phyloP scores from a whole-genome alignment of 2,888 invertebrate species.

The Cabera pusaria region DNA sequence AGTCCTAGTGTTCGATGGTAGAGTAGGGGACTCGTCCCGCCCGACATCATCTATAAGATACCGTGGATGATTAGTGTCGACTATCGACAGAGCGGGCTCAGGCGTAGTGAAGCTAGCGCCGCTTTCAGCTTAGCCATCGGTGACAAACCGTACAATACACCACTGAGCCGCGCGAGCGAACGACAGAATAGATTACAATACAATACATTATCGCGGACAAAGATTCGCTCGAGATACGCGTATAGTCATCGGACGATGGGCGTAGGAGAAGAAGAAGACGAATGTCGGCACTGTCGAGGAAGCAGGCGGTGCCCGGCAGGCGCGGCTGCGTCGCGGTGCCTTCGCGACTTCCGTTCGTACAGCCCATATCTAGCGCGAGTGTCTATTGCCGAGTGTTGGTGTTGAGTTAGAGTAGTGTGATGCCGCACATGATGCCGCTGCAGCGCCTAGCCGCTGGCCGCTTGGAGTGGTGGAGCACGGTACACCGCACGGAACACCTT shows the following conservation, averaged over 20 bases:
- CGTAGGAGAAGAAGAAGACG: conserved; percentile 13
- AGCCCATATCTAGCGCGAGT: conserved; percentile 72
- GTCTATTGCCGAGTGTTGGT: conserved; percentile 75
- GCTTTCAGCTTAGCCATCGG: conserved; percentile 69
- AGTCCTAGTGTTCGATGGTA: conserved; percentile 72
- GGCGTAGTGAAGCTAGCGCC: conserved; percentile 67
- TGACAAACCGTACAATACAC: conserved; percentile 38
- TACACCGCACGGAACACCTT: conserved; percentile 73
- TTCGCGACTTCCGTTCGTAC: conserved; percentile 64
- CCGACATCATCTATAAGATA: conserved; percentile 58
- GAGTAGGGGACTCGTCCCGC: conserved; percentile 68
- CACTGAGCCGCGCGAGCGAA: conserved; percentile 39
- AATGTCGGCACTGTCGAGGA: conserved; percentile 28
- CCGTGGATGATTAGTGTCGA: conserved; percentile 59
- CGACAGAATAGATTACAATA: conserved; percentile 40
- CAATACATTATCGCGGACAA: conserved; percentile 34
- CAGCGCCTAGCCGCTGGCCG: conserved; percentile 68
- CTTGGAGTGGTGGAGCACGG: conserved; percentile 74
- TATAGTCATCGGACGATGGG: conserved; percentile 9
- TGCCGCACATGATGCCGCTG: conserved; percentile 72
- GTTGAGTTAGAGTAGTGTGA: conserved; percentile 79
- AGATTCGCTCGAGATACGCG: conserved; percentile 3
- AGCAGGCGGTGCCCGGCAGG: conserved; percentile 36
- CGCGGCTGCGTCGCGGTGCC: conserved; percentile 25
- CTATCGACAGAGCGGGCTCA: conserved; percentile 42